Percentiles rank a stretch among this genome's conserved stretches.
These are phyloP conservation scores for Coturnix japonica DNA, from an alignment of 2,113 vertebrate species.

Conservation along the genomic window DNA sequence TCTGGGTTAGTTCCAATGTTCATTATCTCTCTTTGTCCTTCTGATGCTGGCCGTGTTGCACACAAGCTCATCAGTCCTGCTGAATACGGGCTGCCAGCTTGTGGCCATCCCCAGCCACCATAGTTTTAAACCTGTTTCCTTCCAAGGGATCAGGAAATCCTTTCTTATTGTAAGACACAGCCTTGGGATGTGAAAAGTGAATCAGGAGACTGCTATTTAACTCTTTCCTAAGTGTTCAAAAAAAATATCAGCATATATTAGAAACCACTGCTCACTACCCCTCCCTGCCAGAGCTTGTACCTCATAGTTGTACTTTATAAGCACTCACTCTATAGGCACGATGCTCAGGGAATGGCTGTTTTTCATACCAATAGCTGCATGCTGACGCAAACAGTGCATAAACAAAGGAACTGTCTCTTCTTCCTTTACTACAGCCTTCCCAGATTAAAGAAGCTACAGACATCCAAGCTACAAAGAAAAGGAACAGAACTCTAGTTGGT, in stretches of 20 bases:
- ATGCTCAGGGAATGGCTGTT: background rate
- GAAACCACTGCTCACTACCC: background rate
- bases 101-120: background rate
- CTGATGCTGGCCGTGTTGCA: background rate
- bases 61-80: background rate
- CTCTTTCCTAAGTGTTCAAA: background rate
- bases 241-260: background rate
- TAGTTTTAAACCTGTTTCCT: background rate
- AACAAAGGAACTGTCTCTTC: conserved; percentile 5
- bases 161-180: background rate
- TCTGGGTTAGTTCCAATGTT: conserved; percentile 14
- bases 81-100: background rate
- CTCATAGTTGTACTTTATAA: background rate
- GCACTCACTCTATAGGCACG: background rate
- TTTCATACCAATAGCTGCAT: background rate
- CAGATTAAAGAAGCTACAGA: background rate
- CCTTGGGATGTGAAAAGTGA: background rate
- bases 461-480: background rate
- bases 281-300: rapidly evolving
- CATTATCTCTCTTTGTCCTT: conserved; percentile 11
- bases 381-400: background rate
- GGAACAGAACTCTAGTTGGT: background rate
- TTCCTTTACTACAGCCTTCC: background rate
- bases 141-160: background rate
- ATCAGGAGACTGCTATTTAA: background rate